Percentiles rank a stretch among this genome's conserved stretches.
These are phyloP conservation scores for Oxycera nigricornis DNA, from an alignment of 2,888 invertebrate genomes.

Conservation along the genomic window DNA sequence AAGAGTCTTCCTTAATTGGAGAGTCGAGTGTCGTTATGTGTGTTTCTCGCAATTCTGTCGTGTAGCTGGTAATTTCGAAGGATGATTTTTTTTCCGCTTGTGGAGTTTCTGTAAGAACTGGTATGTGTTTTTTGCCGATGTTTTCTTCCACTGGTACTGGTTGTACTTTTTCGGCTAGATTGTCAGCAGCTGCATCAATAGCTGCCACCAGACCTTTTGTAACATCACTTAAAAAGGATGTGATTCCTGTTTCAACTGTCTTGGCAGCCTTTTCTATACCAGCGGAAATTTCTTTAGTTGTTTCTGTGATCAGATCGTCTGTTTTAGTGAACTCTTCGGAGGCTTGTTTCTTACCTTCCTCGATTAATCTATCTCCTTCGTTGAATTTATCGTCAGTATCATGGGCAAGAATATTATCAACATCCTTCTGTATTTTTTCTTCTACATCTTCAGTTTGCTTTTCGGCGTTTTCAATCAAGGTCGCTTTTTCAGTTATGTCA, in stretches of 20 bases:
- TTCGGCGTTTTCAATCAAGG: conserved; percentile 5
- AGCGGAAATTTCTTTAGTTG: conserved; percentile 39
- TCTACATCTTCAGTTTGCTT: conserved; percentile 29
- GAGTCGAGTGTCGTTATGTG: conserved; percentile 77
- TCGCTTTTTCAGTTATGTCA: conserved; percentile 13
- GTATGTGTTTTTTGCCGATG: background rate
- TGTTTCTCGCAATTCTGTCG: conserved; percentile 73
- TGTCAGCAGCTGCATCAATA: conserved; percentile 38
- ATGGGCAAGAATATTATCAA: background rate
- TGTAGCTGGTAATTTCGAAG: conserved; percentile 65
- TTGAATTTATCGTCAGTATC: conserved; percentile 21
- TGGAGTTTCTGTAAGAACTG: conserved; percentile 51
- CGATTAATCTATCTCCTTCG: conserved; percentile 38
- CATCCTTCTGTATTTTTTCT: conserved; percentile 25
- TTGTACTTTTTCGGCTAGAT: conserved; percentile 17
- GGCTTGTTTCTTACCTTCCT: conserved; percentile 42
- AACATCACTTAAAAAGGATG: conserved; percentile 43
- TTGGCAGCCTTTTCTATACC: conserved; percentile 34
- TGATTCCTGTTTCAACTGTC: conserved; percentile 40
- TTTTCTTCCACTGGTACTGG: conserved; percentile 7
- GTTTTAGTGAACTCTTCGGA: conserved; percentile 41
- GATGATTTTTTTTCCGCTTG: conserved; percentile 53
- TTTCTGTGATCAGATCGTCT: conserved; percentile 20
- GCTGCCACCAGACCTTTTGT: conserved; percentile 41
- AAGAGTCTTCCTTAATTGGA: conserved; percentile 66